Evolutionary conservation across 1,140 invertebrate species (phyloP), one percentile per base, ranked within the genome.

Genomic region (Grapholita molesta): DNA sequence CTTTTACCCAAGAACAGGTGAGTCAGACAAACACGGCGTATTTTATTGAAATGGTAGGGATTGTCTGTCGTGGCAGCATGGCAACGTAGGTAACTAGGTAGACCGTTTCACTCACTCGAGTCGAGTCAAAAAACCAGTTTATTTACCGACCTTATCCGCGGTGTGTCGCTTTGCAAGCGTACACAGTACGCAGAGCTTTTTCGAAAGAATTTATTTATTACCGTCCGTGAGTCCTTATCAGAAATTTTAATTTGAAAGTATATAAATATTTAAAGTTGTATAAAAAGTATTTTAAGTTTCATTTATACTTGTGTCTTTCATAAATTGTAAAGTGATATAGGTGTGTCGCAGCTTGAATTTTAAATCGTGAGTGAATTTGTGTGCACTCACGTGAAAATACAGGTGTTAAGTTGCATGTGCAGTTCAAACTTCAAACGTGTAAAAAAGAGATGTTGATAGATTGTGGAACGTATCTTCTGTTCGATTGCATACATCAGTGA

Each of bases 111-210:
- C 61, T 48, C 48, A 66, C 69, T 72, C 71, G 69, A 67, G 32
- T 57, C 53, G 61, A 71, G 66, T 86, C 79, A 85, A 85, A 89
- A 89, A 89, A 89, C 86, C 86, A 86, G 86, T 89, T 89, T 89
- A 83, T 83, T 84, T 86, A 88, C 86, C 77, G 85, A 86, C 73
- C 75, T 82, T 80, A 76, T 80, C 70, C 71, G 71, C 68, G 72
- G 74, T 66, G 80, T 75, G 78, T 61, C 78, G 82, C 74, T 74
- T 74, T 33, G 64, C 68, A 76, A 77, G 66, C 70, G 65, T 72
- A 38, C 66, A 21, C 30, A 73, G 53, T 64, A 66, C 69, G 69
- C 76, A 48, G 72, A 76, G 48, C 64, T 77, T 15, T 77, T 67
- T 67, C 55, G 70, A 68, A 61, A 75, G 64, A 82, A 81, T 79